These are phyloP conservation scores for Rhynchophorus ferrugineus DNA, from an alignment of 1,140 invertebrate species.

Conservation along the genomic window DNA sequence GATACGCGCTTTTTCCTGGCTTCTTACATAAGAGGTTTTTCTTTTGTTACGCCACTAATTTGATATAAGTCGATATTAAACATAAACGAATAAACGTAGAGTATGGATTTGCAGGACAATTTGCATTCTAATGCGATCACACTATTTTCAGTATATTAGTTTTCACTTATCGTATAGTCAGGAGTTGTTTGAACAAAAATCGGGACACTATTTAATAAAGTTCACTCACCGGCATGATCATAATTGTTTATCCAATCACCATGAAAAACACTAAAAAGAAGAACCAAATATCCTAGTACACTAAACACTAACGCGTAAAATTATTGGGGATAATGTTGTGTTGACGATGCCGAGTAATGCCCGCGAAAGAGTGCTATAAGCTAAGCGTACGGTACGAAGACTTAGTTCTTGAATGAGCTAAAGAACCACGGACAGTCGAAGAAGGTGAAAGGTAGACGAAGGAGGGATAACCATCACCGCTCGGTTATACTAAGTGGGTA, in stretches of 20 bases:
- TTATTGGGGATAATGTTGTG: no score
- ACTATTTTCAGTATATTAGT: no score
- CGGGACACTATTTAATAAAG: no score
- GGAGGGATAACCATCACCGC: not conserved
- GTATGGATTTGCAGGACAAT: no score
- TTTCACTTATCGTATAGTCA: no score
- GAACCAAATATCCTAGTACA: not conserved
- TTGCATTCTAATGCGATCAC: no score
- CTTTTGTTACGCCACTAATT: not conserved
- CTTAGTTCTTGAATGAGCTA: not conserved
- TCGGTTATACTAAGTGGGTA: not conserved
- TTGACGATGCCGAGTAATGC: no score
- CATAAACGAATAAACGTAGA: no score
- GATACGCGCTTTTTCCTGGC: not conserved
- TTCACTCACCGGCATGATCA: not conserved
- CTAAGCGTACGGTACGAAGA: not conserved
- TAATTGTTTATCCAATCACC: not conserved
- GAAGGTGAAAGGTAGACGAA: not conserved
- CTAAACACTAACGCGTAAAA: not conserved
- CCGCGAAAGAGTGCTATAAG: no score
- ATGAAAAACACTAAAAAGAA: not conserved
- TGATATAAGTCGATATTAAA: no score
- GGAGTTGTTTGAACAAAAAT: no score
- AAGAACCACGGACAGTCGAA: not conserved
- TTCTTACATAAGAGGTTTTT: not conserved